Evolutionary conservation across 2,888 invertebrate genomes (phyloP), one percentile per base, ranked within the genome.

Genomic region (Siphonodentalium dalli): DNA sequence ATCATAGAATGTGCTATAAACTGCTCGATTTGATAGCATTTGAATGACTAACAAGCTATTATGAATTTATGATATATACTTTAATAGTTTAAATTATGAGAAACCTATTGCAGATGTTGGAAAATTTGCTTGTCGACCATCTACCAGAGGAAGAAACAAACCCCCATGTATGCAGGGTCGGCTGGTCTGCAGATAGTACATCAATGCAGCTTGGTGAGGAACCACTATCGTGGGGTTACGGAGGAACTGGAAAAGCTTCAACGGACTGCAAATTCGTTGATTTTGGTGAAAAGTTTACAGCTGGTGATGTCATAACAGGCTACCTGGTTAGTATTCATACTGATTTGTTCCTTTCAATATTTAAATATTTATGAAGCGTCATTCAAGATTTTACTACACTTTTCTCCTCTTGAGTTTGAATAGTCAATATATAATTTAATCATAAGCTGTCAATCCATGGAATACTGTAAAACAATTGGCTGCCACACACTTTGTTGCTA

Each of bases 241-340:
- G 93, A 69, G 91, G 90, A 24, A 88, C 89, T 9, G 96, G 90
- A 0, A 92, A 92, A 69, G 88, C 89, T 54, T 90, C 91, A 0
- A 85, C 86, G 43, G 87, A 90, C 70, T 86, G 88, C 50, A 87
- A 90, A 73, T 95, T 93, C 80, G 84, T 84, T 56, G 89, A 92
- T 59, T 95, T 90, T 76, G 93, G 91, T 2, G 85, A 86, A 55
- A 80, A 85, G 9, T 90, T 89, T 79, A 85, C 84, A 29, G 87
- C 88, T 61, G 91, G 90, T 47, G 96, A 96, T 79, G 88, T 94
- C 23, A 84, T 97, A 61, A 92, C 92, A 0, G 89, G 89, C 59
- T 94, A 91, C 79, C 79, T 94, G 84, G 92, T 91, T 75, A 84
- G 87, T 83, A 47, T 39, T 28, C 6, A n/a, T 18, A n/a, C n/a